These are phyloP conservation scores for Zaprionus ornatus DNA, from an alignment of 1,140 invertebrate species.

Conservation along the genomic window DNA sequence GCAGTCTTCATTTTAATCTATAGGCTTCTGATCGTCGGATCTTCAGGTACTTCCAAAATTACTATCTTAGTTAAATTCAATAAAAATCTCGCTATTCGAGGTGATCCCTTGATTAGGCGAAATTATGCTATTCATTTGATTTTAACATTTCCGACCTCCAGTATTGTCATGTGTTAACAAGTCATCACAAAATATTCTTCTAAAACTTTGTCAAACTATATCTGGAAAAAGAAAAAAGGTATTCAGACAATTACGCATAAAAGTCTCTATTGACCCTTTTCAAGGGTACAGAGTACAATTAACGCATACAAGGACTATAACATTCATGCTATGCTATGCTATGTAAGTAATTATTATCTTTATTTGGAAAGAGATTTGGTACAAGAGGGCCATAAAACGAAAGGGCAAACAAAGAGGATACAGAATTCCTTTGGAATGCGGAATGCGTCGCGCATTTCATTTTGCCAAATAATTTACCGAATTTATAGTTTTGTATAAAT, in stretches of 20 bases:
- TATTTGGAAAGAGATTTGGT: constrained; percentile 39
- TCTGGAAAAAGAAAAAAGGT: constrained; percentile 19
- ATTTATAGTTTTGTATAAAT: constrained; percentile 44
- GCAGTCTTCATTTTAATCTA: constrained; percentile 50
- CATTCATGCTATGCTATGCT: constrained; percentile 6
- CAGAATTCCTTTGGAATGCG: constrained; percentile 34
- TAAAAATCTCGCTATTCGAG: constrained; percentile 56
- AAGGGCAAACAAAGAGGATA: constrained; percentile 41
- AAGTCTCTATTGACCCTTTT: not conserved
- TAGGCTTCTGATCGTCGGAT: constrained; percentile 49
- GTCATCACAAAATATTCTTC: constrained; percentile 26
- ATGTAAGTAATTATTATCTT: constrained; percentile 52
- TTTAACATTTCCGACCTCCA: constrained; percentile 11
- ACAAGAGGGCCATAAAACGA: constrained; percentile 19
- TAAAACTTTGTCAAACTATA: constrained; percentile 3
- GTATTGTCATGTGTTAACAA: constrained; percentile 48
- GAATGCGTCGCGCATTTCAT: constrained; percentile 56
- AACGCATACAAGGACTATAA: not conserved
- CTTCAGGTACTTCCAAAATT: constrained; percentile 59
- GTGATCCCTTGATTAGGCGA: constrained; percentile 47
- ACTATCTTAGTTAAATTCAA: constrained; percentile 37
- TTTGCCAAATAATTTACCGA: constrained; percentile 43
- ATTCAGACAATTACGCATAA: not conserved
- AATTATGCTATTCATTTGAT: constrained; percentile 19
- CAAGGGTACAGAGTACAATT: not conserved